phyloP scores from a whole-genome alignment of 1,140 invertebrate species.

The Pectinophora gossypiella region DNA sequence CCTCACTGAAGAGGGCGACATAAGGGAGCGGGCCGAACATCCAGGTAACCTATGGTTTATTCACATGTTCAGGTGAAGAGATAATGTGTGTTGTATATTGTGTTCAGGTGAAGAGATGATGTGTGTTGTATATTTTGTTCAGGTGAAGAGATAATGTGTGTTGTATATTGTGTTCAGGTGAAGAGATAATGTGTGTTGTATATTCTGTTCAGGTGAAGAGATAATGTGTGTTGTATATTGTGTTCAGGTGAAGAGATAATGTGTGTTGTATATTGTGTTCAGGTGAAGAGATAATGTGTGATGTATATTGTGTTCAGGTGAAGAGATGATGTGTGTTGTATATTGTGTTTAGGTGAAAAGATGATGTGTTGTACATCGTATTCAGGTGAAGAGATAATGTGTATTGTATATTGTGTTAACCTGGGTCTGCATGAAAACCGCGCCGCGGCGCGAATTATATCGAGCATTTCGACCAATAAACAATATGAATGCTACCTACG shows the following conservation, averaged over 20 bases:
- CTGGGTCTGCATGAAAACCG: no score
- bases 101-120: not conserved
- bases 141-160: not conserved
- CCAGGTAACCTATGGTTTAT: not conserved
- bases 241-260: no score
- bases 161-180: not conserved
- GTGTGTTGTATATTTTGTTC: not conserved
- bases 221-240: not conserved
- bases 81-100: not conserved
- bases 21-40: not conserved
- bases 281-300: constrained; percentile 50
- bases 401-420: no score
- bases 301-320: constrained; percentile 36
- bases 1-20: not conserved
- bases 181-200: not conserved
- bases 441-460: no score
- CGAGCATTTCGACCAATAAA: no score
- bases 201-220: not conserved
- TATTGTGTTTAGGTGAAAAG: constrained; percentile 46
- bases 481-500: no score
- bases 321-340: constrained; percentile 25
- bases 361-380: not conserved
- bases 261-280: constrained; percentile 6
- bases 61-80: not conserved
- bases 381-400: constrained; percentile 68